Evolutionary conservation across 2,797 vertebrate genomes (phyloP).

Genomic region (Hoplostethus mediterraneus): DNA sequence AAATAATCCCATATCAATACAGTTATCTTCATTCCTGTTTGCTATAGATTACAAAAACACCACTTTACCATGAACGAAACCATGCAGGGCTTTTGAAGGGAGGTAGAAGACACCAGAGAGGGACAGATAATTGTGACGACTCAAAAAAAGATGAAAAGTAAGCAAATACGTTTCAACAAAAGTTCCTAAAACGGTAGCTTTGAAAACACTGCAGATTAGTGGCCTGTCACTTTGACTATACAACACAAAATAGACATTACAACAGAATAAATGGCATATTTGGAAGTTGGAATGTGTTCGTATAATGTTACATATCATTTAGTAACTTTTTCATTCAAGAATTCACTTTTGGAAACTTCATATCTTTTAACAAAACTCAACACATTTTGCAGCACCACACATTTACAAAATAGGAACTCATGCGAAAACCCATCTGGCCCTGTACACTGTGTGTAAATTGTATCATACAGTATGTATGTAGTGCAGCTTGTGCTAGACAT

Average conservation of each 20-base stretch:
- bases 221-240: conserved; percentile 56
- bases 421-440: conserved; percentile 71
- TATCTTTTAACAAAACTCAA: conserved; percentile 73
- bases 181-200: conserved; percentile 34
- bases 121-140: neutral
- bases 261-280: conserved; percentile 50
- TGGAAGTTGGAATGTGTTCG: conserved; percentile 72
- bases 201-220: conserved; percentile 58
- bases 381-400: conserved; percentile 80
- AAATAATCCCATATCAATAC: conserved; percentile 40
- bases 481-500: conserved; percentile 40
- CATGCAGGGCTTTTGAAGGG: conserved; percentile 64
- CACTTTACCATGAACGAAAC: conserved; percentile 52
- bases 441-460: conserved; percentile 48
- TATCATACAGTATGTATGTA: conserved; percentile 29
- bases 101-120: conserved; percentile 39
- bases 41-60: conserved; percentile 48
- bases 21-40: conserved; percentile 29
- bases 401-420: conserved; percentile 83
- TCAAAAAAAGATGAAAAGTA: conserved; percentile 27
- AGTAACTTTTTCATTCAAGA: conserved; percentile 55
- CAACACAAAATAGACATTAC: conserved; percentile 66
- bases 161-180: conserved; percentile 22
- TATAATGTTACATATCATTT: conserved; percentile 55
- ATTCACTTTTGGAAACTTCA: conserved; percentile 69